phyloP scores from a whole-genome alignment of 2,797 vertebrate species.

The Falco novaeseelandiae region DNA sequence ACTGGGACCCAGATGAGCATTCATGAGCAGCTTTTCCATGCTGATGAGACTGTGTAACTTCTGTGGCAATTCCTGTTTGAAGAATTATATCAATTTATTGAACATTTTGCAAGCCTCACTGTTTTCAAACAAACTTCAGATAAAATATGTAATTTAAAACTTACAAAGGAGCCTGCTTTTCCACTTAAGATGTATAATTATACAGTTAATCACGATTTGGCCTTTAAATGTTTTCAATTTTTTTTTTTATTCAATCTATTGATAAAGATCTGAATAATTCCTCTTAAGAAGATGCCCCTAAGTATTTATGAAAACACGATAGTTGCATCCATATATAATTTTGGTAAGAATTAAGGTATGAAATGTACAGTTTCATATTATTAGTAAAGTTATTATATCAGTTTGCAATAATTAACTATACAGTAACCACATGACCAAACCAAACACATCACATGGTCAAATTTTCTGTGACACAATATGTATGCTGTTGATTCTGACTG shows the following conservation, averaged over 20 bases:
- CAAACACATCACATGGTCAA: not conserved
- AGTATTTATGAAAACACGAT: not conserved
- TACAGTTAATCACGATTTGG: not conserved
- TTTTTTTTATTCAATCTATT: not conserved
- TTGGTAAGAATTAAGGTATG: not conserved
- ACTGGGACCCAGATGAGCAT: not conserved
- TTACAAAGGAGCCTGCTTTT: not conserved
- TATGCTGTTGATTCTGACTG: not conserved
- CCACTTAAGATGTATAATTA: not conserved
- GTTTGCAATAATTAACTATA: not conserved
- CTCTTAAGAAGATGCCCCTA: not conserved
- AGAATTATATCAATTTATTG: not conserved
- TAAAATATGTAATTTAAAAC: not conserved
- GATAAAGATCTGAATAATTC: not conserved
- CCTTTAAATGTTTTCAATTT: not conserved
- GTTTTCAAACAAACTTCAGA: not conserved
- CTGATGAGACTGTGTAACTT: not conserved
- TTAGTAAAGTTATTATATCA: not conserved
- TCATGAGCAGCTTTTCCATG: not conserved
- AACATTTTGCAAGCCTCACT: not conserved
- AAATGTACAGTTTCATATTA: not conserved
- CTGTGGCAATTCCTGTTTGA: not conserved
- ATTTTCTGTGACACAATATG: not conserved
- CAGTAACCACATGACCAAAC: not conserved
- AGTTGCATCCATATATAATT: not conserved